phyloP scores from a whole-genome alignment of 1,140 invertebrate genomes.

The Euura saliciscinereae region DNA sequence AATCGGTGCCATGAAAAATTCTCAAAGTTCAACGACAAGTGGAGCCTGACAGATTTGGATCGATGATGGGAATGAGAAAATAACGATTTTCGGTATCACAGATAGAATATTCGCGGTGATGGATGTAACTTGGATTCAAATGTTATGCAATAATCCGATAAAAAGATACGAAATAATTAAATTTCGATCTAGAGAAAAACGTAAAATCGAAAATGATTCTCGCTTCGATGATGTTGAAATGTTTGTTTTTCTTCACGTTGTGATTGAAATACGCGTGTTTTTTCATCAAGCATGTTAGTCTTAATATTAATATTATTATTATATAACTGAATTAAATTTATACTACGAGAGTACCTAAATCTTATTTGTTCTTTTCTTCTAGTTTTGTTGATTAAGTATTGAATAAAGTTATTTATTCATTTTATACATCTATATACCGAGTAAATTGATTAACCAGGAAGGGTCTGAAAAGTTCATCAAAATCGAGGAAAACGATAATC shows the following conservation, averaged over 20 bases:
- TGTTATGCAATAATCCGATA: too few species aligned
- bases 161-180: too few species aligned
- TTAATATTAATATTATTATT: neutral
- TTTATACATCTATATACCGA: slow-evolving; percentile 17
- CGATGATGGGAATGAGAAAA: neutral
- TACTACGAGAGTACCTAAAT: slow-evolving; percentile 5
- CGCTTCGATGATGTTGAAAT: too few species aligned
- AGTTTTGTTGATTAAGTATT: slow-evolving; percentile 34
- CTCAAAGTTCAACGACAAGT: neutral
- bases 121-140: neutral
- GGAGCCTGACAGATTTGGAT: neutral
- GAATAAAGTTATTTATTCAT: slow-evolving; percentile 49
- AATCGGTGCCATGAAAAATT: slow-evolving; percentile 25
- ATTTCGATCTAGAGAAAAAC: too few species aligned
- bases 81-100: neutral
- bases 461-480: too few species aligned
- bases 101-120: slow-evolving; percentile 10
- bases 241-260: too few species aligned
- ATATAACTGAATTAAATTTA: neutral
- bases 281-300: too few species aligned
- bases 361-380: slow-evolving; percentile 23
- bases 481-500: too few species aligned
- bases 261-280: too few species aligned
- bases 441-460: too few species aligned
- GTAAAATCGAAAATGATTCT: neutral